Conservation (phyloP, 2,888 invertebrate genomes). For the Limnephilus lunatus region DNA sequence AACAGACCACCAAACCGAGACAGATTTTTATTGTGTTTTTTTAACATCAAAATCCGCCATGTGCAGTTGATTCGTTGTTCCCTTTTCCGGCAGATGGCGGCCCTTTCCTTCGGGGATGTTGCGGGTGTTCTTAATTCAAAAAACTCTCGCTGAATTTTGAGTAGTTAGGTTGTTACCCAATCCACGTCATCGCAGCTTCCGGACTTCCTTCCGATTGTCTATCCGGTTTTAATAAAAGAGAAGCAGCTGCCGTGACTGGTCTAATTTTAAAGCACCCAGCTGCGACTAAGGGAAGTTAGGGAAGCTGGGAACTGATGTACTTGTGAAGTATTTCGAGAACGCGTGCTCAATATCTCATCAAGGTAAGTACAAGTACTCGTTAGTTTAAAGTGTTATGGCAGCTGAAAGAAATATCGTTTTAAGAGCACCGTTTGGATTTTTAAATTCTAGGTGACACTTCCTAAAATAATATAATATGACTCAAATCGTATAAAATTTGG, state of each 20-base stretch:
- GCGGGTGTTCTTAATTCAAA: constrained; percentile 19
- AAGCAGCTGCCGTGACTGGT: constrained; percentile 17
- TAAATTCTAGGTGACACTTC: neutral
- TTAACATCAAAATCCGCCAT: neutral
- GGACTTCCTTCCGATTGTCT: constrained; percentile 42
- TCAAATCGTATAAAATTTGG: too few species aligned
- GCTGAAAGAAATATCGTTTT: neutral
- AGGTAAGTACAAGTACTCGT: neutral
- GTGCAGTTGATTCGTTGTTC: neutral
- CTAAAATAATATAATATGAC: neutral
- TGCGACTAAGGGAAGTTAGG: constrained; percentile 11
- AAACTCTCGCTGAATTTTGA: neutral
- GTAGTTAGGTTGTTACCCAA: neutral
- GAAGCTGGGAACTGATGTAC: neutral
- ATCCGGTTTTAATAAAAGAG: constrained; percentile 31
- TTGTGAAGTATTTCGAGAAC: neutral
- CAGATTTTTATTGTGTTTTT: neutral
- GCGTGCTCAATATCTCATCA: neutral
- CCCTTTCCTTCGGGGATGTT: neutral
- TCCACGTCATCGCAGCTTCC: constrained; percentile 28
- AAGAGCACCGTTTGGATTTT: neutral
- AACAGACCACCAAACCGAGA: neutral
- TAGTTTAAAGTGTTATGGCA: neutral
- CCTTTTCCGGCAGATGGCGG: constrained; percentile 32
- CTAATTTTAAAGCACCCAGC: constrained; percentile 37